These are phyloP conservation scores for Pachypanchax playfairii DNA, from an alignment of 2,113 vertebrate genomes.

Conservation along the genomic window DNA sequence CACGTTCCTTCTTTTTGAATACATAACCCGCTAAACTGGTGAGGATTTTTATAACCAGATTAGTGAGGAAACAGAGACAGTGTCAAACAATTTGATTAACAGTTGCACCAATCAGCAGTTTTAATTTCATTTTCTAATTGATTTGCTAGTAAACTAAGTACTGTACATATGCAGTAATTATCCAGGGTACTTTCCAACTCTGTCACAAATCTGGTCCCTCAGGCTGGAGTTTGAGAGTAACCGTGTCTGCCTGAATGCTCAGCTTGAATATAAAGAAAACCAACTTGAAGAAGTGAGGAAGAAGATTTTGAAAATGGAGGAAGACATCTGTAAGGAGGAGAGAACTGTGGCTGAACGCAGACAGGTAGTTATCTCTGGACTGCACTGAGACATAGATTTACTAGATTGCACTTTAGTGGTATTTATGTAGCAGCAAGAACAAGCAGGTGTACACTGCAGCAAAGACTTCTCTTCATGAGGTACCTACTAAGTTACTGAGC, in stretches of 20 bases:
- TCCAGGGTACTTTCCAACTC: too few species aligned
- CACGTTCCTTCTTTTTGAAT: background rate
- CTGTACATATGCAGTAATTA: background rate
- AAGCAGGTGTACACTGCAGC: too few species aligned
- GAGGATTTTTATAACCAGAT: background rate
- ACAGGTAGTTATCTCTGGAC: conserved; percentile 75
- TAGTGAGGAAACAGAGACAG: background rate
- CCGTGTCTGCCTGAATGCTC: conserved; percentile 79
- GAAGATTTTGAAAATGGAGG: conserved; percentile 70
- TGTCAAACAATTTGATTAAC: too few species aligned
- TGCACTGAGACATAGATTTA: too few species aligned
- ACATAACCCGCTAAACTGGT: background rate
- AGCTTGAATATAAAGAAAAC: conserved; percentile 85
- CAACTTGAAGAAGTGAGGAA: conserved; percentile 81
- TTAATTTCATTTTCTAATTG: too few species aligned
- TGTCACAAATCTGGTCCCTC: conserved; percentile 1
- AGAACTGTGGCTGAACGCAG: conserved; percentile 67
- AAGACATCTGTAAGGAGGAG: conserved; percentile 76
- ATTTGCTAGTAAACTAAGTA: background rate
- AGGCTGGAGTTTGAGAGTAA: conserved; percentile 94
- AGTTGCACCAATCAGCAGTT: too few species aligned
- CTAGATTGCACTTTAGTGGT: background rate
- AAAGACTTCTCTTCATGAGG: too few species aligned
- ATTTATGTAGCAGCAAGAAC: background rate
- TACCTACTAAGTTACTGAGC: too few species aligned